phyloP scores from a whole-genome alignment of 1,140 invertebrate genomes.

The Drosophila pandora region DNA sequence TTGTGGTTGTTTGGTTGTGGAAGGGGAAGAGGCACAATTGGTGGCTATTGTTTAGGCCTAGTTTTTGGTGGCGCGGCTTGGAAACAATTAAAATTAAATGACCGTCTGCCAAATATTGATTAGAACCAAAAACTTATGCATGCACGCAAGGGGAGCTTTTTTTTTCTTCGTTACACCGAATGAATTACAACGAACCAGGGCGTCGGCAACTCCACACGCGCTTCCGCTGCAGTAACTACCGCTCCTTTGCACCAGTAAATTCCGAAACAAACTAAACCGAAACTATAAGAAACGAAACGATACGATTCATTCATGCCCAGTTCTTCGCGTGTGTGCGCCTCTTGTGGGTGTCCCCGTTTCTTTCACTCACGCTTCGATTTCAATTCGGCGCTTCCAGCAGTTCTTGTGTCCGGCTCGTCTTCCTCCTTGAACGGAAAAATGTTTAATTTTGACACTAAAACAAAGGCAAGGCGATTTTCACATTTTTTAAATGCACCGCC shows the following conservation, averaged over 20 bases:
- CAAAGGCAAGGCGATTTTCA: slow-evolving; percentile 19
- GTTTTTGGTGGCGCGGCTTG: slow-evolving; percentile 25
- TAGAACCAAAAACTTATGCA: slow-evolving; percentile 60
- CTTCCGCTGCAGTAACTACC: slow-evolving; percentile 35
- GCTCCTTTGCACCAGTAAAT: slow-evolving; percentile 74
- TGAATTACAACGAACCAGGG: slow-evolving; percentile 40
- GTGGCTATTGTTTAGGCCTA: slow-evolving; percentile 17
- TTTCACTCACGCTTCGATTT: slow-evolving; percentile 27
- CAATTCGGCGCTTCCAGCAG: not conserved
- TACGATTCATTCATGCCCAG: slow-evolving; percentile 61
- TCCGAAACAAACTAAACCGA: slow-evolving; percentile 67
- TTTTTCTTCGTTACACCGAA: slow-evolving; percentile 18
- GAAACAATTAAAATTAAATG: slow-evolving; percentile 71
- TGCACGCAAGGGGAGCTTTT: slow-evolving; percentile 47
- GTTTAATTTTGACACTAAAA: slow-evolving; percentile 22
- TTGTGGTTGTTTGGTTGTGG: slow-evolving; percentile 18
- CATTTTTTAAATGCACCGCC: slow-evolving; percentile 16
- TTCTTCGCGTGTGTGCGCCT: slow-evolving; percentile 24
- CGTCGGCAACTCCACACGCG: slow-evolving; percentile 22
- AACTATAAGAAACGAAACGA: slow-evolving; percentile 11
- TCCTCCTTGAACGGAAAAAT: not conserved
- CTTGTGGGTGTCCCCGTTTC: slow-evolving; percentile 12
- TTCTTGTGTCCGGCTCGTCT: not conserved
- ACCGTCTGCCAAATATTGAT: slow-evolving; percentile 71
- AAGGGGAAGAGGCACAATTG: slow-evolving; percentile 18